Conservation (phyloP, 2,888 invertebrate genomes). For the Mythimna lalbum region DNA sequence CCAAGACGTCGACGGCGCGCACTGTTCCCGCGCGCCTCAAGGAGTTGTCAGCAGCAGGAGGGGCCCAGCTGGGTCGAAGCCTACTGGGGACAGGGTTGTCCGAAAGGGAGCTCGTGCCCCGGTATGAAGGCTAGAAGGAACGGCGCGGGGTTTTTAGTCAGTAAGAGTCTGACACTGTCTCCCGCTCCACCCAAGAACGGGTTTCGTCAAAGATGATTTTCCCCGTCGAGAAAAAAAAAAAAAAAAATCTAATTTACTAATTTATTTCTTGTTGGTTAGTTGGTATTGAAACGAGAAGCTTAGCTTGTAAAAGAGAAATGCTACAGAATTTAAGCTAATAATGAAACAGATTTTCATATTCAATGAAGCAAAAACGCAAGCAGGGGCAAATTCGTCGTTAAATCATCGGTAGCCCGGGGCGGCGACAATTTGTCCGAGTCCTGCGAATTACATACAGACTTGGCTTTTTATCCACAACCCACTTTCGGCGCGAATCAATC, state of each 20-base stretch:
- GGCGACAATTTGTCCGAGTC: slow-evolving; percentile 70
- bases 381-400: slow-evolving; percentile 69
- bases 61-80: no score
- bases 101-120: no score
- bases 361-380: slow-evolving; percentile 58
- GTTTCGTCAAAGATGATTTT: no score
- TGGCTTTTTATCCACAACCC: slow-evolving; percentile 64
- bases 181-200: no score
- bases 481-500: slow-evolving; percentile 70
- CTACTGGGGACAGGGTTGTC: no score
- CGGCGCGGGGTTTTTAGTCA: no score
- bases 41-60: no score
- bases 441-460: slow-evolving; percentile 40
- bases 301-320: background rate
- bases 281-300: background rate
- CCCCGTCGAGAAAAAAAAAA: no score
- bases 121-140: no score
- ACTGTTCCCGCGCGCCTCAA: no score
- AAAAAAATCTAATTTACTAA: slow-evolving; percentile 9
- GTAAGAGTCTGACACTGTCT: no score
- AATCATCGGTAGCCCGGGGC: slow-evolving; percentile 68
- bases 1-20: no score
- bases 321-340: background rate
- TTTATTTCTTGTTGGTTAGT: slow-evolving; percentile 4
- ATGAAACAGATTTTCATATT: slow-evolving; percentile 1